A percentile compares a stretch with the other conserved stretches of the same genome.
These are phyloP conservation scores for Clitarchus hookeri DNA, from an alignment of 2,888 invertebrate genomes.

Conservation along the genomic window DNA sequence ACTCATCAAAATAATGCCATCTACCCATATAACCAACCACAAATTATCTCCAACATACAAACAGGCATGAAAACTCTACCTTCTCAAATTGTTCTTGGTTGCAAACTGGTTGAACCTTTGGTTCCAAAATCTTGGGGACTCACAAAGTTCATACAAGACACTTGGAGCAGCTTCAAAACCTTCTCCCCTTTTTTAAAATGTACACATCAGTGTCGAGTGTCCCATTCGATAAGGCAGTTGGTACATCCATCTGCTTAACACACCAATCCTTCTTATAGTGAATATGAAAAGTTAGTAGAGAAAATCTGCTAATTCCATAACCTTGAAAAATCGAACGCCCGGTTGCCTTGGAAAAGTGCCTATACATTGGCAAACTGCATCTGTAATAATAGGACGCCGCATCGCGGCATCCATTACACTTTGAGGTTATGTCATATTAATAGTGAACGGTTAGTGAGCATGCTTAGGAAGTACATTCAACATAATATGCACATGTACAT, in stretches of 20 bases:
- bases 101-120: background rate
- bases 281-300: background rate
- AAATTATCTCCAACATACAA: background rate
- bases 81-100: background rate
- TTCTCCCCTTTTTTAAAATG: background rate
- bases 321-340: no score
- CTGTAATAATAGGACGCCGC: no score
- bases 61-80: background rate
- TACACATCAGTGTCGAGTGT: background rate
- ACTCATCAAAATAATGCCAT: background rate
- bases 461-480: no score
- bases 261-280: background rate
- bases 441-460: no score
- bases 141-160: background rate
- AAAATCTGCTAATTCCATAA: no score
- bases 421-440: no score
- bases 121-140: background rate
- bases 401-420: no score
- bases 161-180: background rate
- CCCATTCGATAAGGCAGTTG: background rate
- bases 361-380: no score
- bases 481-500: no score
- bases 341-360: no score
- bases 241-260: slow-evolving; percentile 7
- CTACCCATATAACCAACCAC: background rate